A percentile compares a stretch with the other conserved stretches of the same genome.
Conservation (phyloP, 2,113 vertebrate species). For the Scartelaos histophorus region DNA sequence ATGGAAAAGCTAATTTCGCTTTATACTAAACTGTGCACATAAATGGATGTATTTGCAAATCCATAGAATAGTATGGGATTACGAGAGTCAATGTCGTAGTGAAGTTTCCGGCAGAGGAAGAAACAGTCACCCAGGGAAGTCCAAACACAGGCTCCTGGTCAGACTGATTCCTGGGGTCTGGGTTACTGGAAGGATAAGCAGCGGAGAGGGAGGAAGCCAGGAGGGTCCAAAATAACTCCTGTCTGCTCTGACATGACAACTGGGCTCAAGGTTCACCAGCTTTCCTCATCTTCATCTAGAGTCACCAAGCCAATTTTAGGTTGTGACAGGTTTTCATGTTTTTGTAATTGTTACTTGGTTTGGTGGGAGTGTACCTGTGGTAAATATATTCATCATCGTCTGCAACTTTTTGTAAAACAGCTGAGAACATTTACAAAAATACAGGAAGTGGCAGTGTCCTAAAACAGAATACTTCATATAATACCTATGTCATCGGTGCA, state of each 20-base stretch:
- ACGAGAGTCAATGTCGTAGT: conserved; percentile 54
- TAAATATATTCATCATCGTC: too few species aligned
- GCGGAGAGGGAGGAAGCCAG: conserved; percentile 59
- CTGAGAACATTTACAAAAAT: too few species aligned
- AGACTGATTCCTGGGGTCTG: conserved; percentile 64
- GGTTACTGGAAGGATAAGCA: conserved; percentile 71
- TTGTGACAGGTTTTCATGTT: too few species aligned
- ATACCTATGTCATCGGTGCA: too few species aligned
- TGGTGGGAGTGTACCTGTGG: too few species aligned
- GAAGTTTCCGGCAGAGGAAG: conserved; percentile 75
- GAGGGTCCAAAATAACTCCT: conserved; percentile 69
- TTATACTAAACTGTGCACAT: neutral
- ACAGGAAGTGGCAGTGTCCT: too few species aligned
- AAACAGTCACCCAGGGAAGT: conserved; percentile 68
- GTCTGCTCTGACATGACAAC: conserved; percentile 51
- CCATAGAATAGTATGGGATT: conserved; percentile 13
- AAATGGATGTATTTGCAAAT: neutral
- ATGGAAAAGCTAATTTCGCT: neutral
- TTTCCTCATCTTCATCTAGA: conserved; percentile 3
- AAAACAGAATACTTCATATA: too few species aligned
- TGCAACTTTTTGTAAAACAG: too few species aligned
- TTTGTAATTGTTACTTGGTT: too few species aligned
- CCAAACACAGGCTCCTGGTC: conserved; percentile 71
- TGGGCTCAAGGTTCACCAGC: conserved; percentile 27
- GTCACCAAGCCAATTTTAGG: neutral